Percentiles rank a stretch among this genome's conserved stretches.
Conservation (phyloP, 2,113 vertebrate genomes). For the Eublepharis macularius region DNA sequence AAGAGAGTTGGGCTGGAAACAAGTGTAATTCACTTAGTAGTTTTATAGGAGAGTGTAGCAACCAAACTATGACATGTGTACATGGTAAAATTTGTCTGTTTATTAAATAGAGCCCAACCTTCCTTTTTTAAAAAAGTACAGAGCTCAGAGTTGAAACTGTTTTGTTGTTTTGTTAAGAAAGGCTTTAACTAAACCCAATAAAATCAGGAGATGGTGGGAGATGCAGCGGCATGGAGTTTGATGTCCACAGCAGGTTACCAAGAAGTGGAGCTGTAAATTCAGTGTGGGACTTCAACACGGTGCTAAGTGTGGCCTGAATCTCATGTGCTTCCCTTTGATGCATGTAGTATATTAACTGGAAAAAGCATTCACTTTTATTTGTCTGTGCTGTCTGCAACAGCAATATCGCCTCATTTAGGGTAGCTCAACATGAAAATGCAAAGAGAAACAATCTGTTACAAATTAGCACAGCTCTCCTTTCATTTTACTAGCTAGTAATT, state of each 20-base stretch:
- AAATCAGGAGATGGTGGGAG: conserved; percentile 81
- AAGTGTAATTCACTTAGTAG: neutral
- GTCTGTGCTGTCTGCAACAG: conserved; percentile 82
- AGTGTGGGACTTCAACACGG: conserved; percentile 76
- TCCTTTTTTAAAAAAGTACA: conserved; percentile 24
- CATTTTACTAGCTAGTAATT: conserved; percentile 88
- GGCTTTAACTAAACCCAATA: conserved; percentile 74
- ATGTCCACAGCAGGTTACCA: conserved; percentile 82
- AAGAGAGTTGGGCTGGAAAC: neutral
- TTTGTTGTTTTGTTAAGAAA: conserved; percentile 17
- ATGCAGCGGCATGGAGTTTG: conserved; percentile 82
- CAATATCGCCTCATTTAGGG: conserved; percentile 81
- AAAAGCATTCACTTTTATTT: conserved; percentile 87
- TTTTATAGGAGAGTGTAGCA: conserved; percentile 12
- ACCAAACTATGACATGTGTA: neutral
- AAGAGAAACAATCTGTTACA: conserved; percentile 86
- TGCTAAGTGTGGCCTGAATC: conserved; percentile 79
- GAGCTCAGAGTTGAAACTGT: conserved; percentile 58
- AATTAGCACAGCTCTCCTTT: conserved; percentile 84
- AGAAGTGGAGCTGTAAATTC: conserved; percentile 85
- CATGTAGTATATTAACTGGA: conserved; percentile 83
- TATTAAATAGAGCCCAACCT: conserved; percentile 30
- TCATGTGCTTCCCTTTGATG: conserved; percentile 84
- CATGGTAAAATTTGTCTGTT: neutral
- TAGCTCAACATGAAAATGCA: conserved; percentile 77